Evolutionary conservation across 2,888 invertebrate species (phyloP).

Genomic region (Hoplodrina blanda): DNA sequence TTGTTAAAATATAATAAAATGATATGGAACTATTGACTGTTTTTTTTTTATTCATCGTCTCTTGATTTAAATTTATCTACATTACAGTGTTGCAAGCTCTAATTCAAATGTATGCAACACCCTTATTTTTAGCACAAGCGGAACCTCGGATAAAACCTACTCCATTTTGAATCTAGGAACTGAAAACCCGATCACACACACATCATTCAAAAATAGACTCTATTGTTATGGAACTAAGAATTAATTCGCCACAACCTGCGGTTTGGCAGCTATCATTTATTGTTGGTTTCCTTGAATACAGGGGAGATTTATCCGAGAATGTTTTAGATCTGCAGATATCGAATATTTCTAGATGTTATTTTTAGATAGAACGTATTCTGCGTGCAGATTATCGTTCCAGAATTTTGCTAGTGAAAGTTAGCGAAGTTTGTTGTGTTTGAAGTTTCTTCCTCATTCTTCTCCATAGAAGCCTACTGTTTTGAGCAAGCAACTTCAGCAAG

Average conservation of each 20-base stretch:
- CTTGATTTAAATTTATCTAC: not conserved
- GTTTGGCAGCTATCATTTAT: conserved; percentile 59
- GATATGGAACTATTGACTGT: too few relatives aligned
- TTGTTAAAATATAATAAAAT: too few relatives aligned
- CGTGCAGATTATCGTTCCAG: not conserved
- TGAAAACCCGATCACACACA: conserved; percentile 20
- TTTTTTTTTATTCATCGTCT: not conserved
- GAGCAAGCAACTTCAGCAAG: too few relatives aligned
- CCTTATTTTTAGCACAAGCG: conserved; percentile 26
- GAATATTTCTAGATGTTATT: conserved; percentile 36
- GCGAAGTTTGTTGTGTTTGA: too few relatives aligned
- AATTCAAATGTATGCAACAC: conserved; percentile 8
- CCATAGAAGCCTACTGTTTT: too few relatives aligned
- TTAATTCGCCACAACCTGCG: conserved; percentile 42
- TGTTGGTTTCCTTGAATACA: conserved; percentile 43
- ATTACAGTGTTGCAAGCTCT: not conserved
- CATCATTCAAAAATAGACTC: conserved; percentile 47
- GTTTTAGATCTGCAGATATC: conserved; percentile 37
- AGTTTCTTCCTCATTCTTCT: too few relatives aligned
- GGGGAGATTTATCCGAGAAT: conserved; percentile 36
- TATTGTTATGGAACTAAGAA: conserved; percentile 31
- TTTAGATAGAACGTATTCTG: conserved; percentile 14
- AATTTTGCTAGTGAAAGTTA: not conserved
- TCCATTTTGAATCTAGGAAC: conserved; percentile 46
- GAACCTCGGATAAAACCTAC: conserved; percentile 49